A percentile compares a stretch with the other conserved stretches of the same genome.
Evolutionary conservation across 2,888 invertebrate genomes (phyloP).

Genomic region (Cheiracanthium punctorium): DNA sequence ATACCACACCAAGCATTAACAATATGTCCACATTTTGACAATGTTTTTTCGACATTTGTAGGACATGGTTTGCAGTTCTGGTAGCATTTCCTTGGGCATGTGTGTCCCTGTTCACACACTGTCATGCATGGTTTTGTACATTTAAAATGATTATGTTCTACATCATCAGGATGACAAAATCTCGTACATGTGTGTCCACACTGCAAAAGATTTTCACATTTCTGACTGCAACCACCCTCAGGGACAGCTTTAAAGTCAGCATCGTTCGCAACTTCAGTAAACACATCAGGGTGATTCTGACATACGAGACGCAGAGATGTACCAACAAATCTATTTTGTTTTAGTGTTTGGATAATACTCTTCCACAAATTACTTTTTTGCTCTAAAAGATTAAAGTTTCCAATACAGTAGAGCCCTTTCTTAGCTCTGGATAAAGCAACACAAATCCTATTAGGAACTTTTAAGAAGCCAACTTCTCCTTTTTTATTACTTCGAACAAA

Average conservation of each 20-base stretch:
- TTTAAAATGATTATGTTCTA: conserved; percentile 23
- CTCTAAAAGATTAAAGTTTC: conserved; percentile 65
- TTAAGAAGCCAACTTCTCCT: conserved; percentile 75
- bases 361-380: conserved; percentile 62
- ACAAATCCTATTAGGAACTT: conserved; percentile 74
- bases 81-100: conserved; percentile 20
- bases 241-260: conserved; percentile 56
- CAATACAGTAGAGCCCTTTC: conserved; percentile 70
- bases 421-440: conserved; percentile 72
- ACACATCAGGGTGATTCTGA: conserved; percentile 56
- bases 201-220: conserved; percentile 74
- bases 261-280: conserved; percentile 36
- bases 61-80: conserved; percentile 49
- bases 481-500: conserved; percentile 73
- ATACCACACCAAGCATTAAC: conserved; percentile 56
- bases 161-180: conserved; percentile 71
- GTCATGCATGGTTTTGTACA: conserved; percentile 53
- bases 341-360: conserved; percentile 37
- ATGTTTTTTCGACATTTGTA: conserved; percentile 26
- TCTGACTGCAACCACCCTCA: conserved; percentile 74
- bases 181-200: conserved; percentile 76
- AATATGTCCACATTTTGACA: conserved; percentile 67
- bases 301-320: conserved; percentile 52
- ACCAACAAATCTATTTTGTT: conserved; percentile 49
- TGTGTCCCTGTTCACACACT: not conserved